Percentiles rank a stretch among this genome's conserved stretches.
Evolutionary conservation across 2,797 vertebrate species (phyloP).

Genomic region (Cryptoblepharus egeriae): DNA sequence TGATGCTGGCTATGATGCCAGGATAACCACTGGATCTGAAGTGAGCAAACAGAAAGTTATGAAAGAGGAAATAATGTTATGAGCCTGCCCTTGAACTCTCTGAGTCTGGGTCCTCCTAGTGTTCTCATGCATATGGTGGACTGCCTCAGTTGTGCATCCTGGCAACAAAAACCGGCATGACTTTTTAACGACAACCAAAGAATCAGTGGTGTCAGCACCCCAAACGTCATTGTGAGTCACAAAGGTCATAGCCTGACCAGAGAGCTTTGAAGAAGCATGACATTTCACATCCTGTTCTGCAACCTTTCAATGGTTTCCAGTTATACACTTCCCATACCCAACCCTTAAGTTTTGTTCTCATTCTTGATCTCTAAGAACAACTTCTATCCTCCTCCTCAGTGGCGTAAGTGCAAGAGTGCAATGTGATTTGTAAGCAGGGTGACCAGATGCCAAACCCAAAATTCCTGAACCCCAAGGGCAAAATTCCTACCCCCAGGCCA

Average conservation of each 20-base stretch:
- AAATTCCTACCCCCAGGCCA: no score
- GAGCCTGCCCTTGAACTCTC: constrained; percentile 38
- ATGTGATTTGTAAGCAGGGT: no score
- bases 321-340: constrained; percentile 55
- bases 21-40: background rate
- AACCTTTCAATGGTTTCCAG: constrained; percentile 49
- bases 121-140: constrained; percentile 7
- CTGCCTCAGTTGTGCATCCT: background rate
- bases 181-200: constrained; percentile 51
- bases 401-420: no score
- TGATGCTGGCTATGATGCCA: background rate
- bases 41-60: background rate
- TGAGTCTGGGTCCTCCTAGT: constrained; percentile 19
- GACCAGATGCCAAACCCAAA: no score
- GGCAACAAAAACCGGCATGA: constrained; percentile 15
- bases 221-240: constrained; percentile 64
- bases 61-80: background rate
- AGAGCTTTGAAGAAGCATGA: constrained; percentile 54
- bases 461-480: no score
- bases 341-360: background rate
- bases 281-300: constrained; percentile 63
- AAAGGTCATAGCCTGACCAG: constrained; percentile 32
- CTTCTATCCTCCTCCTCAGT: background rate
- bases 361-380: background rate
- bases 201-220: constrained; percentile 54